phyloP scores from a whole-genome alignment of 2,888 invertebrate genomes.

The Pinctada fucata region DNA sequence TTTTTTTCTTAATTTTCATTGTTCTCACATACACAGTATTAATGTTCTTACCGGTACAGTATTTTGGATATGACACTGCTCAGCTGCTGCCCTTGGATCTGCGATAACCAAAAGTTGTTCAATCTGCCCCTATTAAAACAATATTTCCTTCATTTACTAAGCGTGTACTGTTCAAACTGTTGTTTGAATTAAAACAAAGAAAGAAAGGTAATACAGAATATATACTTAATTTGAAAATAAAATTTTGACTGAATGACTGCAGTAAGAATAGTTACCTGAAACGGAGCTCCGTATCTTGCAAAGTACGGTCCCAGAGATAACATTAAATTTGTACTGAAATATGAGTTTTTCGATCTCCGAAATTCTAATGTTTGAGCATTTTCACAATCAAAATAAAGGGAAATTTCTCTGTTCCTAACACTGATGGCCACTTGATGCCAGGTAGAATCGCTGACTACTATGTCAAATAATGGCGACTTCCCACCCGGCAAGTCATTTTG shows the following conservation, averaged over 20 bases:
- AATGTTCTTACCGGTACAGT: background rate
- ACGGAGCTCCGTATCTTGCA: conserved; percentile 57
- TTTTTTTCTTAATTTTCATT: too few relatives aligned
- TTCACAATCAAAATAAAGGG: conserved; percentile 64
- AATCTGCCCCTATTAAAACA: conserved; percentile 58
- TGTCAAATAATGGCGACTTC: conserved; percentile 51
- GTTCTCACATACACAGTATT: too few relatives aligned
- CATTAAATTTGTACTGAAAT: conserved; percentile 47
- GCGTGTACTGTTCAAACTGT: too few relatives aligned
- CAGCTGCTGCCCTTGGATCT: conserved; percentile 54
- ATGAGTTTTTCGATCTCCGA: conserved; percentile 21
- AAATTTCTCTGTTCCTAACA: conserved; percentile 52
- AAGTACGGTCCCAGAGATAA: conserved; percentile 66
- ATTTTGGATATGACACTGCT: conserved; percentile 54
- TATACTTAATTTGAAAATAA: too few relatives aligned
- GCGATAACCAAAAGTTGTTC: conserved; percentile 62
- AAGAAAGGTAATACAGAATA: too few relatives aligned
- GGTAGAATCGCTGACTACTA: conserved; percentile 51
- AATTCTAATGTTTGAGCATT: conserved; percentile 44
- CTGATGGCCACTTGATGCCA: conserved; percentile 68
- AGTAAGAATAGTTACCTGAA: conserved; percentile 49
- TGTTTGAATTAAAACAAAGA: too few relatives aligned
- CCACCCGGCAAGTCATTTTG: conserved; percentile 43
- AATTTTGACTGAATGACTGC: too few relatives aligned
- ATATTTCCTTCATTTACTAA: too few relatives aligned